Percentiles rank a stretch among this genome's conserved stretches.
Conservation (phyloP, 2,888 invertebrate species). For the Eilema caniola region DNA sequence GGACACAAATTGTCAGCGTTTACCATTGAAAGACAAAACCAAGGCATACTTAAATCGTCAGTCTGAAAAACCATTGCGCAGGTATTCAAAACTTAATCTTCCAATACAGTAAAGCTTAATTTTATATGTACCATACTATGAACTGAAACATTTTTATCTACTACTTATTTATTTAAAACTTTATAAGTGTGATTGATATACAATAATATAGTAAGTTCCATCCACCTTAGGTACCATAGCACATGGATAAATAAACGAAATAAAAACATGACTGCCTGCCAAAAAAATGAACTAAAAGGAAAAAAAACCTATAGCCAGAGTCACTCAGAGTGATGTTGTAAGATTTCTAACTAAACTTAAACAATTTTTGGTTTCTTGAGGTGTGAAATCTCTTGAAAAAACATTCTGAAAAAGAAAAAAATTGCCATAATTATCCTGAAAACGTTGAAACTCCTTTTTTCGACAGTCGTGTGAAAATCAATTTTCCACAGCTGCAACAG, state of each 20-base stretch:
- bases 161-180: not conserved
- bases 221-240: not conserved
- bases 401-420: no score
- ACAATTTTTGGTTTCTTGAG: no score
- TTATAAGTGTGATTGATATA: slow-evolving; percentile 1
- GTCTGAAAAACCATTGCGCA: not conserved
- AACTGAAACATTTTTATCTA: not conserved
- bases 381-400: no score
- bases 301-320: not conserved
- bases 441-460: not conserved
- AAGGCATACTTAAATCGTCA: no score
- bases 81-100: not conserved
- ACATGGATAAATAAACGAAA: not conserved
- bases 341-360: no score
- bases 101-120: not conserved
- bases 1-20: not conserved
- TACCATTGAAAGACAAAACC: not conserved
- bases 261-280: not conserved
- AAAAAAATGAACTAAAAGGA: not conserved
- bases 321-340: not conserved
- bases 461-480: not conserved
- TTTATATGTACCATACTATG: not conserved
- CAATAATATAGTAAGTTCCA: not conserved
- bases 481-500: no score
- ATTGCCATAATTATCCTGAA: no score